Evolutionary conservation across 64 coral and sea anemone genomes (phyloP).

Genomic region (Porites australiensis): DNA sequence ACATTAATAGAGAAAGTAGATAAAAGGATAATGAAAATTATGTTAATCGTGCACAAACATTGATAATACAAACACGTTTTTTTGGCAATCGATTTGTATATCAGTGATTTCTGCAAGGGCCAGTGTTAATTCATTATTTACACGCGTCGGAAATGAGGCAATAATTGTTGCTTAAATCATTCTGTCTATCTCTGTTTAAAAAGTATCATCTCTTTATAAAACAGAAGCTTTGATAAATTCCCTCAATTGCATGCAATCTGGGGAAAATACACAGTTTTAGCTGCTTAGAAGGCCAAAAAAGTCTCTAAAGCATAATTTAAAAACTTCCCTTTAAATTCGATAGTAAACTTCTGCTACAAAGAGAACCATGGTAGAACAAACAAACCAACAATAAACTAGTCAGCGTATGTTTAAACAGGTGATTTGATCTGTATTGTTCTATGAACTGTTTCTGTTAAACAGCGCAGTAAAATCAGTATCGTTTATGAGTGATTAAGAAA

Average conservation of each 20-base stretch:
- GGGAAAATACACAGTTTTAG: too few species aligned
- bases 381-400: background rate
- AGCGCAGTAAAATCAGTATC: too few species aligned
- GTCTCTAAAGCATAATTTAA: background rate
- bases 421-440: background rate
- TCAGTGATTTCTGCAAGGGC: background rate
- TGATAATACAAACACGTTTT: background rate
- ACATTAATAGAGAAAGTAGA: background rate
- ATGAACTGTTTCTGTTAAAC: too few species aligned
- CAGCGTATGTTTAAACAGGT: background rate
- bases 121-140: background rate
- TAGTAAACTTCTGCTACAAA: background rate
- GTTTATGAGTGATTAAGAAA: too few species aligned
- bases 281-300: background rate
- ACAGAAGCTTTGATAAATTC: background rate
- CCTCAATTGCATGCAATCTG: too few species aligned
- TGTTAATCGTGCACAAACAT: slow-evolving; percentile 12
- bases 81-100: background rate
- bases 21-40: background rate
- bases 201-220: too few species aligned
- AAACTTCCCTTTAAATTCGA: background rate
- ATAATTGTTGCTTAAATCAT: background rate
- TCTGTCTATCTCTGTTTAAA: too few species aligned
- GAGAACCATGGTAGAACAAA: background rate
- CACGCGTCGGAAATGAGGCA: slow-evolving; percentile 2